A percentile compares a stretch with the other conserved stretches of the same genome.
These are phyloP conservation scores for Nothobranchius furzeri DNA, from an alignment of 2,113 vertebrate species.

Conservation along the genomic window DNA sequence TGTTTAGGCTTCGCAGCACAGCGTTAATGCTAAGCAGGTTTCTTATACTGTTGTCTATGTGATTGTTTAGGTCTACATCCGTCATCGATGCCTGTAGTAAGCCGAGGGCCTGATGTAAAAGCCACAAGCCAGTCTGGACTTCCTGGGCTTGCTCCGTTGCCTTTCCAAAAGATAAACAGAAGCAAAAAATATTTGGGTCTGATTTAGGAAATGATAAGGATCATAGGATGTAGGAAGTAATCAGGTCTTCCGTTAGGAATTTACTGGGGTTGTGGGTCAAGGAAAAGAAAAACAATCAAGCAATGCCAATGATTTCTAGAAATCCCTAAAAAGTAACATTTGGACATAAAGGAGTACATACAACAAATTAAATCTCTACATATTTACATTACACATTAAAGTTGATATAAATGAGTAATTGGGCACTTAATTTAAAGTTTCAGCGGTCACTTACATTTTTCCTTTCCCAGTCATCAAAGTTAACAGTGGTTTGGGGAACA, in stretches of 20 bases:
- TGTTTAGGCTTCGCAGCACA: conserved; percentile 78
- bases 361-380: not conserved
- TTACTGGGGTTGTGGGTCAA: not conserved
- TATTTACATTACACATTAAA: not conserved
- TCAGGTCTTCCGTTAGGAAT: conserved; percentile 10
- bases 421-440: not conserved
- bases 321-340: not conserved
- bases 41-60: conserved; percentile 75
- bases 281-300: not conserved
- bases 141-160: conserved; percentile 72
- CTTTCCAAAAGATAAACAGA: conserved; percentile 53
- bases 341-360: not conserved
- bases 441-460: conserved; percentile 73
- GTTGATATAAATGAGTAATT: not conserved
- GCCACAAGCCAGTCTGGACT: conserved; percentile 79
- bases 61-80: conserved; percentile 67
- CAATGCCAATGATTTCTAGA: not conserved
- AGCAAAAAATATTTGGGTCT: not conserved
- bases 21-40: conserved; percentile 77
- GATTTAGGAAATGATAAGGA: not conserved
- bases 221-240: conserved; percentile 8
- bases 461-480: conserved; percentile 77
- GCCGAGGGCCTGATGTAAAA: conserved; percentile 72
- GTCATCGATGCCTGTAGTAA: conserved; percentile 67
- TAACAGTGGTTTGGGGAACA: conserved; percentile 77